Evolutionary conservation across 2,113 vertebrate species (phyloP).

Genomic region (Perognathus longimembris): DNA sequence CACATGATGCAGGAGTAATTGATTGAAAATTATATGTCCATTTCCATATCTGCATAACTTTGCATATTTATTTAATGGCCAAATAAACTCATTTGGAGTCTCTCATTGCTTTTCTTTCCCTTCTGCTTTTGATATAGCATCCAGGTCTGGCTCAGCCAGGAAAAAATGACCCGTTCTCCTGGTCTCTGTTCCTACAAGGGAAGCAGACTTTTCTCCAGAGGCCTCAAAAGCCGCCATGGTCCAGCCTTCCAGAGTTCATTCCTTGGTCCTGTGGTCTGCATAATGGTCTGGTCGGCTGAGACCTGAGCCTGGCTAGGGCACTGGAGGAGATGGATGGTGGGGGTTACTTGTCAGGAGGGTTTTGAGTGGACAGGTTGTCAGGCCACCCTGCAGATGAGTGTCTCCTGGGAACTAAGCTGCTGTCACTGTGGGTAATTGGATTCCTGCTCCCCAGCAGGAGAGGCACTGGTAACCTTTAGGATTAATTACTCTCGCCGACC

Average conservation of each 20-base stretch:
- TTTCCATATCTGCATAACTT: conserved; percentile 75
- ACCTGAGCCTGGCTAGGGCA: not conserved
- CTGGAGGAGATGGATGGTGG: not conserved
- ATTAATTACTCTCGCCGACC: conserved; percentile 76
- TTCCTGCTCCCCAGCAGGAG: conserved; percentile 68
- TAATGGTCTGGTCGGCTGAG: not conserved
- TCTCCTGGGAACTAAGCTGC: conserved; percentile 58
- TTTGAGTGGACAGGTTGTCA: conserved; percentile 61
- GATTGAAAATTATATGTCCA: conserved; percentile 65
- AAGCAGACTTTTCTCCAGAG: conserved; percentile 3
- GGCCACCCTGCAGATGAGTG: not conserved
- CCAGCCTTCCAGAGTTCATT: not conserved
- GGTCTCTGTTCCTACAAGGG: conserved; percentile 9
- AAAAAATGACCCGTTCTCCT: conserved; percentile 29
- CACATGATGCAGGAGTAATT: conserved; percentile 55
- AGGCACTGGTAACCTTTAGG: conserved; percentile 76
- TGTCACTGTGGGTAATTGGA: conserved; percentile 78
- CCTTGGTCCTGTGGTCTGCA: not conserved
- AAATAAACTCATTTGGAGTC: conserved; percentile 72
- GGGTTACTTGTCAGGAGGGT: conserved; percentile 43
- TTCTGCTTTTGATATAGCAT: conserved; percentile 51
- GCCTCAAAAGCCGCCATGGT: not conserved
- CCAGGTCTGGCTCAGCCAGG: conserved; percentile 37
- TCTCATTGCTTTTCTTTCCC: conserved; percentile 52
- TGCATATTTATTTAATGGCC: conserved; percentile 72